A percentile compares a stretch with the other conserved stretches of the same genome.
These are phyloP conservation scores for Miltochrista miniata DNA, from an alignment of 2,888 invertebrate species.

Conservation along the genomic window DNA sequence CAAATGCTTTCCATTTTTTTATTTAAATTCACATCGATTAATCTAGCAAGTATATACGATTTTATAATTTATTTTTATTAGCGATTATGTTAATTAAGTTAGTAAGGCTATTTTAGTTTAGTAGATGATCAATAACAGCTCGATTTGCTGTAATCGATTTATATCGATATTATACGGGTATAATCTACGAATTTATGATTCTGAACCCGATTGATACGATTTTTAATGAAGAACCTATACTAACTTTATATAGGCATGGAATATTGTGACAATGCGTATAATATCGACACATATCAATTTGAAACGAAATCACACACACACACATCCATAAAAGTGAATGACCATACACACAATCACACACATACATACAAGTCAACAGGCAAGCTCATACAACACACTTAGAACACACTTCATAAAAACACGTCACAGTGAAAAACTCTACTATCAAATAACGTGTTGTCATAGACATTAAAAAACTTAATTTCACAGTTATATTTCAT, in stretches of 20 bases:
- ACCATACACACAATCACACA: conserved; percentile 32
- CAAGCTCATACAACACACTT: conserved; percentile 44
- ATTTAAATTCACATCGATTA: conserved; percentile 74
- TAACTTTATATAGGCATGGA: too few relatives aligned
- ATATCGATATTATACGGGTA: conserved; percentile 54
- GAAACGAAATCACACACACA: conserved; percentile 44
- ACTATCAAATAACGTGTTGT: conserved; percentile 54
- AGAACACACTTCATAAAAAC: conserved; percentile 52
- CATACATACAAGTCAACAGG: conserved; percentile 44
- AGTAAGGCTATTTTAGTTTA: conserved; percentile 82
- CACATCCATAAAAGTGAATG: conserved; percentile 21
- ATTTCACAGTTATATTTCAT: conserved; percentile 43
- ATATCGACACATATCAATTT: conserved; percentile 58
- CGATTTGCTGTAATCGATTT: conserved; percentile 42
- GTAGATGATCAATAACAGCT: conserved; percentile 64
- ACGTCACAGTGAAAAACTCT: conserved; percentile 41
- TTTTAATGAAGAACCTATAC: too few relatives aligned
- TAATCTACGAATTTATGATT: too few relatives aligned
- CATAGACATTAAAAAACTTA: conserved; percentile 72
- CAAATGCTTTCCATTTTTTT: conserved; percentile 67
- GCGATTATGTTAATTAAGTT: conserved; percentile 70
- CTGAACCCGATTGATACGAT: too few relatives aligned
- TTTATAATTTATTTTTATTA: conserved; percentile 64
- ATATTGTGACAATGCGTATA: conserved; percentile 24
- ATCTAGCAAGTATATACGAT: conserved; percentile 72